phyloP scores from a whole-genome alignment of 2,113 vertebrate species.

The Coracopsis vasa region DNA sequence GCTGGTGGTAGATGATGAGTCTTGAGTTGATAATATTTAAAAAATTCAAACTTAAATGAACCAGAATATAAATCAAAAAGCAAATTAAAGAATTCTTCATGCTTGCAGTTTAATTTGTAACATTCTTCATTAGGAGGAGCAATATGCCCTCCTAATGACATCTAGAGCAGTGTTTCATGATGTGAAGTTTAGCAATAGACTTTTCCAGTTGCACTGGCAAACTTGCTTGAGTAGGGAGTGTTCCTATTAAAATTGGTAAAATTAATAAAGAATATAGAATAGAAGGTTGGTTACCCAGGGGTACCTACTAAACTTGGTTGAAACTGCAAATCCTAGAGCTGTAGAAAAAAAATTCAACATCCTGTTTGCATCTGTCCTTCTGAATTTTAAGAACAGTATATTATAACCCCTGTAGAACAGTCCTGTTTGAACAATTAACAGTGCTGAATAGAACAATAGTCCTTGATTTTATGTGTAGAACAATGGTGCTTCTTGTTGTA shows the following conservation, averaged over 20 bases:
- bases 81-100: background rate
- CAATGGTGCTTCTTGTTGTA: background rate
- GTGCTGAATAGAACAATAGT: background rate
- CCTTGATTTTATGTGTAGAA: background rate
- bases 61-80: background rate
- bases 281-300: background rate
- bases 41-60: background rate
- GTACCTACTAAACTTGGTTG: background rate
- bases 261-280: background rate
- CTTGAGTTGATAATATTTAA: background rate
- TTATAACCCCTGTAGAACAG: background rate
- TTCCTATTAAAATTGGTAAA: background rate
- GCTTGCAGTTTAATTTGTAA: background rate
- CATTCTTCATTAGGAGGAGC: background rate
- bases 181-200: background rate
- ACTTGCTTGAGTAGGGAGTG: background rate
- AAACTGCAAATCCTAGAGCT: background rate
- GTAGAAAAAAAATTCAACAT: background rate
- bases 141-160: background rate
- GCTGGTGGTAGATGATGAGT: background rate
- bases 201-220: background rate
- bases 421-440: background rate
- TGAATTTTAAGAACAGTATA: background rate
- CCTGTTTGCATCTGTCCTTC: background rate
- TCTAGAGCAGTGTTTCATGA: background rate